Evolutionary conservation across 2,113 vertebrate genomes (phyloP), one percentile per base, ranked within the genome.

Genomic region (Vimba vimba): DNA sequence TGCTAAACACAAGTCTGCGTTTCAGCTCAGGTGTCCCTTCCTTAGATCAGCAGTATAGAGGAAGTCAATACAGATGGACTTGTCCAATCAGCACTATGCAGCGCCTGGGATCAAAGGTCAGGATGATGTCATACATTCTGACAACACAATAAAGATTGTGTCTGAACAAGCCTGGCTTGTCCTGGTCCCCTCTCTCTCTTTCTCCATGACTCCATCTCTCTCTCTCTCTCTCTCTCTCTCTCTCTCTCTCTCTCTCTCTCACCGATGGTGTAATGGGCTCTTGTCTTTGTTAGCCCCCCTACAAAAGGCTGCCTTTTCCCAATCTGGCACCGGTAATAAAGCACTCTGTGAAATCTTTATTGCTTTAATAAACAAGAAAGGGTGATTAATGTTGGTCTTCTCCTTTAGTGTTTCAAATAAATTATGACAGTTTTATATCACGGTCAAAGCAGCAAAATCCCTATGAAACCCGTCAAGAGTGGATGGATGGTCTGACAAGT

Each of bases 321-420:
- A 94, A 94, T 94, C 91, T 90, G 91, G 89, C 92, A 88, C 88
- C 39, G 83, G 94, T 91, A 93, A 95, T 94, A 95, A 95, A 95
- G 93, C 90, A 93, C 92, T 94, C 92, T 90, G 92, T 93, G 94
- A 94, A 95, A 94, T 94, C 91, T 95, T 95, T 95, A 95, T 93
- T 92, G 92, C 94, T 95, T 95, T 95, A 94, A 95, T 95, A 95
- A 95, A 95, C 94, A 95, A 94, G 90, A 94, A 92, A 90, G 89
- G 60, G 91, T 95, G 95, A 96, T 96, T 95, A 94, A 95, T 95
- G 95, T 92, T 92, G 92, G 92, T 91, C 94, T 93, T 93, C 93
- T 94, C 93, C 93, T 95, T 94, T 93, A 92, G 93, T 93, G 94
- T 94, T 94, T 94, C 95, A 95, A 93, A 95, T 95, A 95, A 95